phyloP scores from a whole-genome alignment of 2,888 invertebrate genomes.

The Cloeon dipterum region DNA sequence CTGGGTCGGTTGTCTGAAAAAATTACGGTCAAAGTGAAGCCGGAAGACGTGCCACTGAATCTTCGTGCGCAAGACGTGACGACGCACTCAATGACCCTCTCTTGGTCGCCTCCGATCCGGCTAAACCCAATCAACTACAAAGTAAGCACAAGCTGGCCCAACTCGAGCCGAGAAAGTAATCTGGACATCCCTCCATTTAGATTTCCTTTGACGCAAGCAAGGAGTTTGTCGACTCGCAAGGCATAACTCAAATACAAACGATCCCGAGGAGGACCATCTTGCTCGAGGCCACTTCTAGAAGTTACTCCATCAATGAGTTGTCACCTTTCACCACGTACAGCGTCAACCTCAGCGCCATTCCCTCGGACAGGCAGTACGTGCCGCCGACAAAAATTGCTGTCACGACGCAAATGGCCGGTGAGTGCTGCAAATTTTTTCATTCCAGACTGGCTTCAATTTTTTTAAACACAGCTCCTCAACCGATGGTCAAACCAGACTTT shows the following conservation, averaged over 20 bases:
- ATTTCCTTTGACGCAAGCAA: conserved; percentile 81
- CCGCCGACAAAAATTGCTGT: conserved; percentile 85
- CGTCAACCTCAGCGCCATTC: conserved; percentile 79
- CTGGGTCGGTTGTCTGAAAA: conserved; percentile 73
- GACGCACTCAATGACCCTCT: conserved; percentile 79
- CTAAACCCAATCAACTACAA: conserved; percentile 75
- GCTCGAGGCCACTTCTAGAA: conserved; percentile 42
- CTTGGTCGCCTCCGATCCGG: conserved; percentile 75
- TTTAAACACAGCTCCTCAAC: conserved; percentile 46
- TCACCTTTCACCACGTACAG: conserved; percentile 87
- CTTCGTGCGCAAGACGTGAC: conserved; percentile 75
- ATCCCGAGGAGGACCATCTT: conserved; percentile 49
- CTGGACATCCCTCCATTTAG: conserved; percentile 14
- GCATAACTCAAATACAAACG: conserved; percentile 70
- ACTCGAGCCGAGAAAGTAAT: too few relatives aligned
- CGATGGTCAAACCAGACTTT: conserved; percentile 88
- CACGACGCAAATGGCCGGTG: conserved; percentile 79
- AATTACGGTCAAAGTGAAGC: conserved; percentile 71
- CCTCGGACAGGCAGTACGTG: conserved; percentile 55
- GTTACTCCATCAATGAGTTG: conserved; percentile 62
- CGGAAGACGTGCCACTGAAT: conserved; percentile 78
- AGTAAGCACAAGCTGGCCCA: conserved; percentile 14
- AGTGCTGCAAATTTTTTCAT: conserved; percentile 3
- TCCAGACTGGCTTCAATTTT: neutral
- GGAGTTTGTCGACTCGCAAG: conserved; percentile 83